A percentile compares a stretch with the other conserved stretches of the same genome.
Conservation (phyloP, 2,113 vertebrate species). For the Colossoma macropomum region DNA sequence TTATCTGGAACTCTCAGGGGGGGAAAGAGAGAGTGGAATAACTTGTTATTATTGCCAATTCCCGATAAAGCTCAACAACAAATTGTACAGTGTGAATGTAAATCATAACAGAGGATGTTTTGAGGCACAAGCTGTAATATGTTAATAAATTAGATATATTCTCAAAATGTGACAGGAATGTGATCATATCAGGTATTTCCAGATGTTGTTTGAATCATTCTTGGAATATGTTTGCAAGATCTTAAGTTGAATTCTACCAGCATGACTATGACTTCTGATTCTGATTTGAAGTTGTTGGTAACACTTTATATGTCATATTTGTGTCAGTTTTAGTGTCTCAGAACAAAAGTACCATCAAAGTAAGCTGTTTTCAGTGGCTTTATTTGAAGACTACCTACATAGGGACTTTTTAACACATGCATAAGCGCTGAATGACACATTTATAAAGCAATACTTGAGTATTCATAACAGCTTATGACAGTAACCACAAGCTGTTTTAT, state of each 20-base stretch:
- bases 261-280: background rate
- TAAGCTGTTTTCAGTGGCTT: no score
- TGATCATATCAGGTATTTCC: background rate
- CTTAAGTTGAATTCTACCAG: background rate
- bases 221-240: background rate
- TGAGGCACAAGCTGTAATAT: conserved; percentile 5
- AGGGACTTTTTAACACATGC: no score
- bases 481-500: no score
- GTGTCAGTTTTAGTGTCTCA: background rate
- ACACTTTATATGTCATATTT: background rate
- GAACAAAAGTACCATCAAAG: no score
- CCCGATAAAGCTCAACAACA: conserved; percentile 18
- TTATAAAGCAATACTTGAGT: no score
- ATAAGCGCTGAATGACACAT: no score
- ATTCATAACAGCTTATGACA: no score
- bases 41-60: conserved; percentile 36
- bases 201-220: background rate
- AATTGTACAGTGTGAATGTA: conserved; percentile 17
- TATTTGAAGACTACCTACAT: no score
- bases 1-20: conserved; percentile 47
- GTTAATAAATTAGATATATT: conserved; percentile 21
- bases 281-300: background rate
- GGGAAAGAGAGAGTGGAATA: conserved; percentile 40
- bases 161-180: no score
- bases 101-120: background rate